Base-by-base conservation (phyloP, 2,113 vertebrate genomes). In the Garra rufa region DNA sequence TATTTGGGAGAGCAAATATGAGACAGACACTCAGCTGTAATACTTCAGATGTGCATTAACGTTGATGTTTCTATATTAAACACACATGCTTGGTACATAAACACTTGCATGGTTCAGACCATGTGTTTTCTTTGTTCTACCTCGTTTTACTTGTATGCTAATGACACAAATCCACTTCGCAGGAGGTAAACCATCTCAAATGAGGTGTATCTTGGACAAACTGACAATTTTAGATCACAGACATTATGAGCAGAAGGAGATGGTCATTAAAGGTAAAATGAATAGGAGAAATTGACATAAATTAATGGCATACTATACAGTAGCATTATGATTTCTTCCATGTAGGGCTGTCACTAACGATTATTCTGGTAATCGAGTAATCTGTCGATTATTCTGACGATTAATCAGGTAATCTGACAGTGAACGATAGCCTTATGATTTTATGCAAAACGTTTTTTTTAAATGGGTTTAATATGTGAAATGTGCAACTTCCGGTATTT, bases 191-290 rank as follows among this genome's bases (percentile, higher is more conserved):
- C 9, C 69, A 46, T 57, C 41, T 90, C 74, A 85, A 89, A 88
- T 87, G 41, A 89, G 87, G 81, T 74, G 82, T 85, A 67, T 82
- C 83, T 85, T 90, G 89, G 89, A 86, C 76, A 80, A 81, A 88
- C 77, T 73, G 7, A 87, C 87, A 80, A 90, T 76, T 81, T 48
- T n/a, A 43, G 21, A 84, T 44, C 55, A 61, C 34, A 73, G 38
- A 41, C 34, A 41, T 71, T 38, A 8, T 17, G 43, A 65, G 14
- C 24, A 13, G 28, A 9, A 67, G 30, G 26, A 30, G 30, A 55
- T 55, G 52, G 52, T 55, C 52, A 9, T 7, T 55, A 9, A 55
- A 21, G 52, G 19, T 55, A 21, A 55, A 55, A 55, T 55, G 19
- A 55, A 55, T 55, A 55, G 52, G 6, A 21, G 19, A 55, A 8